Conservation (phyloP, 2,797 vertebrate species). For the Eospalax fontanierii region DNA sequence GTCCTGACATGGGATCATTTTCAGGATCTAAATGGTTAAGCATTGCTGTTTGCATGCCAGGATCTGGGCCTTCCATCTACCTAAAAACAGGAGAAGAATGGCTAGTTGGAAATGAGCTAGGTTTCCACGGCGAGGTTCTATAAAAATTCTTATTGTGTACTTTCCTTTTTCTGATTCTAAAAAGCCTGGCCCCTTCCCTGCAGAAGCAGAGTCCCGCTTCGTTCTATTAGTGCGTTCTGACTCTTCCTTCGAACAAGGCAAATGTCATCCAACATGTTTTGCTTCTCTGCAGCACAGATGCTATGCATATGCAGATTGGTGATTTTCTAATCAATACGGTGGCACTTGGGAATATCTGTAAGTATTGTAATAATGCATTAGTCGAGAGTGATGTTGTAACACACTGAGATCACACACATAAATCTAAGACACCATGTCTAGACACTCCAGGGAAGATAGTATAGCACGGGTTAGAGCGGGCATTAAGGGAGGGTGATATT, state of each 20-base stretch:
- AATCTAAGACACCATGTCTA: slow-evolving; percentile 91
- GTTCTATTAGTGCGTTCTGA: slow-evolving; percentile 86
- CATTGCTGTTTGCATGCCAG: slow-evolving; percentile 69
- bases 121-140: slow-evolving; percentile 57
- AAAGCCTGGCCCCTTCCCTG: slow-evolving; percentile 69
- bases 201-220: slow-evolving; percentile 79
- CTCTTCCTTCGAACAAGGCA: slow-evolving; percentile 87
- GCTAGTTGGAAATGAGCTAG: slow-evolving; percentile 70
- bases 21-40: slow-evolving; percentile 81
- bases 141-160: slow-evolving; percentile 76
- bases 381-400: slow-evolving; percentile 92
- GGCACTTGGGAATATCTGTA: slow-evolving; percentile 95
- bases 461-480: slow-evolving; percentile 89
- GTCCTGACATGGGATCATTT: slow-evolving; percentile 78
- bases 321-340: slow-evolving; percentile 96
- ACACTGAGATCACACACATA: slow-evolving; percentile 93
- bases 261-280: slow-evolving; percentile 89
- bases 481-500: slow-evolving; percentile 91
- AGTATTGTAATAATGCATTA: slow-evolving; percentile 93
- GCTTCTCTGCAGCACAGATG: slow-evolving; percentile 93
- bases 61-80: slow-evolving; percentile 72
- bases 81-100: slow-evolving; percentile 71
- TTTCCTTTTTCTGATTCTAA: slow-evolving; percentile 70
- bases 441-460: slow-evolving; percentile 91
- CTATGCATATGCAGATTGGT: slow-evolving; percentile 95